Percentiles rank a stretch among this genome's conserved stretches.
Conservation (phyloP, 2,888 invertebrate genomes). For the Autographa pulchrina region DNA sequence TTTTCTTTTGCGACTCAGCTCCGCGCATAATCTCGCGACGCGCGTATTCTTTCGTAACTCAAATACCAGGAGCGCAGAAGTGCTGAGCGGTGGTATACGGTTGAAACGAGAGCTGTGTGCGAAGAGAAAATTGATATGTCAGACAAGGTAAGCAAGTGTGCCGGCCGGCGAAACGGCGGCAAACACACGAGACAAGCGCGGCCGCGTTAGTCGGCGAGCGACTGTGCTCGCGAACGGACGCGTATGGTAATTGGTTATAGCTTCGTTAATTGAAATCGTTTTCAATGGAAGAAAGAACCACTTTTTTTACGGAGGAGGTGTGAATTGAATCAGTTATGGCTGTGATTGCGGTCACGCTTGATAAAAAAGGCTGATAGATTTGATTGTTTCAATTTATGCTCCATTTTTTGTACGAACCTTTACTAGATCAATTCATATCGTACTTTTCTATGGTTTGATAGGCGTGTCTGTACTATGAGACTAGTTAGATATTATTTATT, state of each 20-base stretch:
- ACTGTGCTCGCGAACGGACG: conserved; percentile 53
- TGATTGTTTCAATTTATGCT: conserved; percentile 38
- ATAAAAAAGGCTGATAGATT: conserved; percentile 48
- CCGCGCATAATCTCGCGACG: conserved; percentile 78
- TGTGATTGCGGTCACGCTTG: conserved; percentile 48
- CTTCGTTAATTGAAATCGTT: conserved; percentile 36
- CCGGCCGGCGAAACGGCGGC: conserved; percentile 57
- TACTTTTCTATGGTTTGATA: not conserved
- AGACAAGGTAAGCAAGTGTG: conserved; percentile 85
- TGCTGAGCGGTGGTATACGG: conserved; percentile 65
- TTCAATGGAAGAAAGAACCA: conserved; percentile 33
- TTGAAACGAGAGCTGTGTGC: conserved; percentile 69
- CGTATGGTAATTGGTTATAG: conserved; percentile 15
- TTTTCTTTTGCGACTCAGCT: conserved; percentile 42
- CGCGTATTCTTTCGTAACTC: conserved; percentile 87
- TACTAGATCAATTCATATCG: not conserved
- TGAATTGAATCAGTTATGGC: conserved; percentile 63
- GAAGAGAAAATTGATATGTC: conserved; percentile 81
- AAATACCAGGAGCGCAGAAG: conserved; percentile 85
- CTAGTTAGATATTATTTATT: not conserved
- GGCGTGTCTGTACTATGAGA: not conserved
- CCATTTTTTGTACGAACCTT: conserved; percentile 24
- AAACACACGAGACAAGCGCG: conserved; percentile 38
- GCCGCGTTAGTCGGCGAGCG: conserved; percentile 48
- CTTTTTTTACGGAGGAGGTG: conserved; percentile 55